Evolutionary conservation across 92 coral and sea anemone species (phyloP).

Genomic region (Heteractis magnifica): DNA sequence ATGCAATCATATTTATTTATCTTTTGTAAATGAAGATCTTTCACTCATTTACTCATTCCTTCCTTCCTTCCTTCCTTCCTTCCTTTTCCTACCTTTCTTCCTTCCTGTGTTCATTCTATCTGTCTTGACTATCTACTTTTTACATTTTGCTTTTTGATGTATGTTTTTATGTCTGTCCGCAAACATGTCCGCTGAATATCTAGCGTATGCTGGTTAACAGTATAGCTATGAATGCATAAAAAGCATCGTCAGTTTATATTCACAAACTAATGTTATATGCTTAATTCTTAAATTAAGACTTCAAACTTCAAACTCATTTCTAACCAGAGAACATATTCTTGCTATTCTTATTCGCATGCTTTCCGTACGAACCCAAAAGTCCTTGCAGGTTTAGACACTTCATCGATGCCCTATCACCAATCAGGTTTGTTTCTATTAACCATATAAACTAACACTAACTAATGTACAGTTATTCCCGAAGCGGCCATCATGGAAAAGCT

Average conservation of each 20-base stretch:
- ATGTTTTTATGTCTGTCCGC: neutral
- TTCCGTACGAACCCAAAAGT: neutral
- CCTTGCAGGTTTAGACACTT: slow-evolving; percentile 7
- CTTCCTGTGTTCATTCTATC: neutral
- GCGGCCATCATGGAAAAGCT: too few relatives aligned
- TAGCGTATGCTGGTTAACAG: neutral
- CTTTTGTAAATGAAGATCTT: neutral
- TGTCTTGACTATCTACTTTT: neutral
- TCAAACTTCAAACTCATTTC: neutral
- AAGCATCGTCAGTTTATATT: neutral
- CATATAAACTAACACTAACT: neutral
- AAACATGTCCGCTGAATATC: neutral
- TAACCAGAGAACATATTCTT: neutral
- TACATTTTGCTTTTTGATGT: too few relatives aligned
- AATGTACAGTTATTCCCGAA: too few relatives aligned
- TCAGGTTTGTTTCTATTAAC: slow-evolving; percentile 19
- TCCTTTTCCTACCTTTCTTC: too few relatives aligned
- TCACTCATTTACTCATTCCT: too few relatives aligned
- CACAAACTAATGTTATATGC: neutral
- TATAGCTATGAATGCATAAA: too few relatives aligned
- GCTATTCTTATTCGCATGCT: slow-evolving; percentile 7
- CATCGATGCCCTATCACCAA: slow-evolving; percentile 13
- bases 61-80: too few relatives aligned
- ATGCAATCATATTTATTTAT: too few relatives aligned
- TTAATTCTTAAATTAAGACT: too few relatives aligned